Evolutionary conservation across 2,888 invertebrate genomes (phyloP).

Genomic region (Branchellion lobata): DNA sequence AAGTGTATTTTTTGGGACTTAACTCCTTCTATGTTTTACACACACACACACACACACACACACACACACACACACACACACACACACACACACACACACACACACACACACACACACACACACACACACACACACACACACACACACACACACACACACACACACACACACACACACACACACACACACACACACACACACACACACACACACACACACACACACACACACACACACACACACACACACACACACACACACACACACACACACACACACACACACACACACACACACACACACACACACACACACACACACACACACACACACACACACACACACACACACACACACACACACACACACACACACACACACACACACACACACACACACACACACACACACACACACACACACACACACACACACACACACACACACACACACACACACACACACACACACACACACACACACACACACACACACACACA

Average conservation of each 20-base stretch:
- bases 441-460: not conserved
- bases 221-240: too few relatives aligned
- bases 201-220: constrained; percentile 2
- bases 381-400: not conserved
- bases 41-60: constrained; percentile 18
- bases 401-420: not conserved
- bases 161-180: constrained; percentile 12
- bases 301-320: not conserved
- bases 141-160: constrained; percentile 23
- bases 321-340: not conserved
- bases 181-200: constrained; percentile 23
- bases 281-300: too few relatives aligned
- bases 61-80: constrained; percentile 25
- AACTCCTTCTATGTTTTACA: not conserved
- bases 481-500: not conserved
- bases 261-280: too few relatives aligned
- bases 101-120: constrained; percentile 29
- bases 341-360: not conserved
- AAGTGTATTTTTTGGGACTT: too few relatives aligned
- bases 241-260: too few relatives aligned
- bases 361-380: not conserved
- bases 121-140: constrained; percentile 17
- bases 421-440: not conserved
- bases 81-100: constrained; percentile 21
- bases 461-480: not conserved